Evolutionary conservation across 2,113 vertebrate species (phyloP).

Genomic region (Psophia crepitans): DNA sequence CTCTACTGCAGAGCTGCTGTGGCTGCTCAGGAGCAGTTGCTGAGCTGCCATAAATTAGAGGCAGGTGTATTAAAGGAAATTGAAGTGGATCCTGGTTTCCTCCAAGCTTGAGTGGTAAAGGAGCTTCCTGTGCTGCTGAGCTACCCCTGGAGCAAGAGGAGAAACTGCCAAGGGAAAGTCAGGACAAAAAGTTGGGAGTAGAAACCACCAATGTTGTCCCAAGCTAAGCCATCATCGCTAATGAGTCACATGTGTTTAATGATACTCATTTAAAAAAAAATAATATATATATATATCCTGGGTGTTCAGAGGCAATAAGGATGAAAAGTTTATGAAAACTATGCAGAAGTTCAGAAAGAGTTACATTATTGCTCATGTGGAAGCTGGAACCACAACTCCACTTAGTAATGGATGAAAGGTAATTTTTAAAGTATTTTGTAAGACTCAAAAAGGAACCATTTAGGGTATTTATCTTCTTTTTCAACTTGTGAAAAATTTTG

Average conservation of each 20-base stretch:
- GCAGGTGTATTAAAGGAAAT: background rate
- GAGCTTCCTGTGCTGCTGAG: background rate
- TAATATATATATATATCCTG: no score
- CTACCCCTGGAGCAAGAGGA: background rate
- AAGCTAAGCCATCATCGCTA: background rate
- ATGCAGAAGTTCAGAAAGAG: background rate
- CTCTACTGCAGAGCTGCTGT: background rate
- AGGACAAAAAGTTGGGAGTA: background rate
- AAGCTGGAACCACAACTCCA: background rate
- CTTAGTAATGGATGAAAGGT: background rate
- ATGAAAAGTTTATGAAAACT: background rate
- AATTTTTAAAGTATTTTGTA: background rate
- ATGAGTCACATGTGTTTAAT: background rate
- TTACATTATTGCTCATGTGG: background rate
- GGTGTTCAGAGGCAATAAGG: background rate
- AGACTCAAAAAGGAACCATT: background rate
- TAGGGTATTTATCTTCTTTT: background rate
- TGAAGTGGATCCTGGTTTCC: background rate
- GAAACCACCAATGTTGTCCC: background rate
- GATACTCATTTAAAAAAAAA: background rate
- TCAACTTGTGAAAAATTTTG: background rate
- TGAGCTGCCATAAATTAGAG: slow-evolving; percentile 18
- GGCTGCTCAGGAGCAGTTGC: background rate
- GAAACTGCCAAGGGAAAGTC: background rate
- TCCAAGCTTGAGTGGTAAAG: background rate